A percentile compares a stretch with the other conserved stretches of the same genome.
Conservation (phyloP, 2,888 invertebrate genomes). For the Sesamia inferens region DNA sequence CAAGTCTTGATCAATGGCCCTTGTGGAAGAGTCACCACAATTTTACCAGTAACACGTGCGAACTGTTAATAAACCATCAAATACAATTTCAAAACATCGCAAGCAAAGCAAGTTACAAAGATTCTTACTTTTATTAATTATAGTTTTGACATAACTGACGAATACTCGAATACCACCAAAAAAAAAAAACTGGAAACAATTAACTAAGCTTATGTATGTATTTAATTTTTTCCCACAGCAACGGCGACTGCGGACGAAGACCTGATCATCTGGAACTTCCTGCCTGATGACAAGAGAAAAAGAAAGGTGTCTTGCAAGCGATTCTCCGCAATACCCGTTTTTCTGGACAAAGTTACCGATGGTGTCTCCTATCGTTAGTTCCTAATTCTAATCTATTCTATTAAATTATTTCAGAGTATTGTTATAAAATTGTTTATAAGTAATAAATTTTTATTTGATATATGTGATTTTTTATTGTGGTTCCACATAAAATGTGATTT, state of each 20-base stretch:
- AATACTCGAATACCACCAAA: no score
- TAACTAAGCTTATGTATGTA: no score
- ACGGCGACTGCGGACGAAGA: conserved; percentile 86
- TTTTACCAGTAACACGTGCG: no score
- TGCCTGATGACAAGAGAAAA: conserved; percentile 79
- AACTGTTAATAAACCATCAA: no score
- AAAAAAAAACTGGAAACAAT: no score
- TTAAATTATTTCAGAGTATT: conserved; percentile 42
- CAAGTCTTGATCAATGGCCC: no score
- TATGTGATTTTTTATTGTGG: not conserved
- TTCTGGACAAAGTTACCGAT: conserved; percentile 72
- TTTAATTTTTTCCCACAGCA: conserved; percentile 67
- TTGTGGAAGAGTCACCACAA: no score
- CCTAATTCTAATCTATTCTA: conserved; percentile 1
- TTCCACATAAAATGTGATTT: not conserved
- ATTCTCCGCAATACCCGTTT: conserved; percentile 79
- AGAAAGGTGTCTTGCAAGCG: conserved; percentile 66
- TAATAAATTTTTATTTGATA: conserved; percentile 58
- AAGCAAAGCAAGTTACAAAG: no score
- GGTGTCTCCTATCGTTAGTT: conserved; percentile 74
- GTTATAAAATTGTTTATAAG: conserved; percentile 47
- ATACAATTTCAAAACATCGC: no score
- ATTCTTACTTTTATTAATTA: no score
- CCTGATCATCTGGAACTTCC: conserved; percentile 87
- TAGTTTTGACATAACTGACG: no score